Evolutionary conservation across 2,113 vertebrate species (phyloP).

Genomic region (Pollachius pollachius): DNA sequence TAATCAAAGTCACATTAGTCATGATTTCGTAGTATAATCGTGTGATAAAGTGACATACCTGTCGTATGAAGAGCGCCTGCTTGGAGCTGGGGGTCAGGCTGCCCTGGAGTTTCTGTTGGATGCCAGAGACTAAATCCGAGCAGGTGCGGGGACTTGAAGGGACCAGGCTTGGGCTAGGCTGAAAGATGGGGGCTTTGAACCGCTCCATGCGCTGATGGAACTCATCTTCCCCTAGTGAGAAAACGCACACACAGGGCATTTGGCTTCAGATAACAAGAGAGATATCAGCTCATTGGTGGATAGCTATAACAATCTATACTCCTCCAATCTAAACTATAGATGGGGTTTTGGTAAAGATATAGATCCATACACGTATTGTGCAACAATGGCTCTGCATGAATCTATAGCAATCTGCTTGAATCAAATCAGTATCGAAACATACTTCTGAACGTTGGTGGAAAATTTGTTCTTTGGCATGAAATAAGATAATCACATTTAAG

Average conservation of each 20-base stretch:
- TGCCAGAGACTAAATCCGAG: constrained; percentile 59
- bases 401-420: neutral
- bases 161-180: constrained; percentile 17
- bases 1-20: too few relatives aligned
- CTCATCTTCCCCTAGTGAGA: constrained; percentile 55
- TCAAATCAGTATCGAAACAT: neutral
- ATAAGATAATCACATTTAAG: neutral
- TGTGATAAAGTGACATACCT: constrained; percentile 52
- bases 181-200: constrained; percentile 47
- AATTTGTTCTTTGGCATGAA: neutral
- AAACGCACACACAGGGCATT: neutral
- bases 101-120: constrained; percentile 67
- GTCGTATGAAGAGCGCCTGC: constrained; percentile 61
- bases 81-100: constrained; percentile 60
- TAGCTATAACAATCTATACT: too few relatives aligned
- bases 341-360: too few relatives aligned
- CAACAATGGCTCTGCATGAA: too few relatives aligned
- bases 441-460: neutral
- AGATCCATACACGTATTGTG: too few relatives aligned
- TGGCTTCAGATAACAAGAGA: neutral
- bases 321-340: too few relatives aligned
- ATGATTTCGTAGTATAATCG: neutral
- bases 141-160: constrained; percentile 16
- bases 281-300: too few relatives aligned
- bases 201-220: constrained; percentile 65